Evolutionary conservation across 2,113 vertebrate genomes (phyloP).

Genomic region (Spilogale gracilis): DNA sequence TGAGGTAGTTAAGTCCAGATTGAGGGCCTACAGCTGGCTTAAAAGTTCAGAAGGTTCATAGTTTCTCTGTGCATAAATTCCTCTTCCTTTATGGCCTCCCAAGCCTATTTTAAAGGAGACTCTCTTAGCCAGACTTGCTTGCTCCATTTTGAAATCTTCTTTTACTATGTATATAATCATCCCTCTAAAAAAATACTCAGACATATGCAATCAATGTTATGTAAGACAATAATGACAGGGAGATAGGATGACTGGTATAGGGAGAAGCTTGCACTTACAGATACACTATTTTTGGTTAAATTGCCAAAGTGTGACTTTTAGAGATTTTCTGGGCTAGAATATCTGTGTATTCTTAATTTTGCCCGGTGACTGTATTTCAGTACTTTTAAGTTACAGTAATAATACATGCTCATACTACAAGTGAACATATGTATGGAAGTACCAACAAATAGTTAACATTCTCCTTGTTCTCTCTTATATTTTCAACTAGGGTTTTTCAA

Average conservation of each 20-base stretch:
- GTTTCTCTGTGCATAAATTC: neutral
- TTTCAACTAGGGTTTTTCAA: neutral
- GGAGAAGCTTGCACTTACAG: neutral
- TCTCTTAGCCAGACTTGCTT: neutral
- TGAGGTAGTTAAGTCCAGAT: neutral
- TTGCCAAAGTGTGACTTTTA: slow-evolving; percentile 24
- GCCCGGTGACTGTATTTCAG: neutral
- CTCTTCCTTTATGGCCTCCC: neutral
- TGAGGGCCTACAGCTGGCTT: neutral
- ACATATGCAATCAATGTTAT: neutral
- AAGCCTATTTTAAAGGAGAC: neutral
- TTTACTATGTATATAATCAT: neutral
- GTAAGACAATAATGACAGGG: neutral
- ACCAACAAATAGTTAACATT: neutral
- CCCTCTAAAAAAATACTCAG: neutral
- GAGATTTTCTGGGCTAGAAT: neutral
- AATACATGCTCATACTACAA: neutral
- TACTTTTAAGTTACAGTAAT: neutral
- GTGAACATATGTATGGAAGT: neutral
- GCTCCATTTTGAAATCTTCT: neutral
- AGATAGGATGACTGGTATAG: neutral
- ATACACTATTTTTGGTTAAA: neutral
- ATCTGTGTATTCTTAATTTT: neutral
- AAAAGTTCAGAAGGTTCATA: neutral
- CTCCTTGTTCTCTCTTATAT: neutral